Base-by-base conservation (phyloP, 2,797 vertebrate species). In the Sciaenops ocellatus region DNA sequence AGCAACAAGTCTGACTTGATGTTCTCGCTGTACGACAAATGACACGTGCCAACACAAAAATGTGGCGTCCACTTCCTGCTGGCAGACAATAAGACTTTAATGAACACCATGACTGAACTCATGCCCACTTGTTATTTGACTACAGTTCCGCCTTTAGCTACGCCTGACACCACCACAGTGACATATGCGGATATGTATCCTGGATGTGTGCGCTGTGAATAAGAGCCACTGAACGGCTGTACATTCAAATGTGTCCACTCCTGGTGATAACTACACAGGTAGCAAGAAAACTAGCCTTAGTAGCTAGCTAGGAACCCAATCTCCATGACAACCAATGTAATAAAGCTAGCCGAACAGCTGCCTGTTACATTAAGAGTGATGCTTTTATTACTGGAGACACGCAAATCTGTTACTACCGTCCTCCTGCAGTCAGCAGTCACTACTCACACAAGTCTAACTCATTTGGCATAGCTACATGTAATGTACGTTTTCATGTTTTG, bases 321-420 rank as follows among this genome's bases (percentile, higher is more conserved):
- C 91, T 91, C 92, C 90, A 93, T 93, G 92, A 95, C 93, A 95
- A 93, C 92, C 72, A 70, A 12, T 41, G 62, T 41, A 65, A 59
- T 65, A 18, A 16, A 54, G 61, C 54, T 79, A 78, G 69, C 79
- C 51, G 69, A 66, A 55, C 59, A 62, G 5, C 38, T 50, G 5
- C 16, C 20, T 54, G 1, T 20, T 34, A 3, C 3, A 15, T 61
- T 13, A 13, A 10, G 4, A 52, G 4, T 13, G 30, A 38, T 26
- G 15, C 3, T 47, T 28, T 38, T n/a, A 9, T 9, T n/a, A 20
- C 34, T 47, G 4, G 55, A 41, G 7, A 46, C 51, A 47, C 61
- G 4, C 22, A 41, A 2, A 26, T 28, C 13, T 24, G 4, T 4
- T 10, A 9, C 57, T 7, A n/a, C 1, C 3, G 9, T 3, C 28